These are phyloP conservation scores for Panthera uncia DNA, from an alignment of 2,113 vertebrate genomes.

Conservation along the genomic window DNA sequence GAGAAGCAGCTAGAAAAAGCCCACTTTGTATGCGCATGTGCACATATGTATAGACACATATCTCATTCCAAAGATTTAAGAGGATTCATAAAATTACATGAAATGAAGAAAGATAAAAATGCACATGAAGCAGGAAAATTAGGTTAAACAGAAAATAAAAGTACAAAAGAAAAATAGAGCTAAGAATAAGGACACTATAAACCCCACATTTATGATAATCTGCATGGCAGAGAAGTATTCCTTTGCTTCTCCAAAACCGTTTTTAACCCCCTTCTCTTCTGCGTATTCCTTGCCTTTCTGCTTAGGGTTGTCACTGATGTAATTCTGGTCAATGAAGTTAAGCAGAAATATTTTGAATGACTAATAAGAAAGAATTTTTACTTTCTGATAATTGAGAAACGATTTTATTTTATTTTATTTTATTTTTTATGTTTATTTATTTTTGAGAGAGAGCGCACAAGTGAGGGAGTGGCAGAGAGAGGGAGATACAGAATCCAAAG, in stretches of 20 bases:
- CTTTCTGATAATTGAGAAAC: neutral
- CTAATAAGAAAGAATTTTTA: neutral
- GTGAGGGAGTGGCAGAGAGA: too few species aligned
- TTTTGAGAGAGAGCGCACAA: too few species aligned
- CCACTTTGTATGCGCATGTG: neutral
- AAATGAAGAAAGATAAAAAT: neutral
- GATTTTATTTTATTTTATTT: neutral
- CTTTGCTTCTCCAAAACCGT: neutral
- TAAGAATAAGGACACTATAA: neutral
- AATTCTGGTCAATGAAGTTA: neutral
- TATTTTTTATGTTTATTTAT: too few species aligned
- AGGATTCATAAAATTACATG: neutral
- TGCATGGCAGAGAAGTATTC: too few species aligned
- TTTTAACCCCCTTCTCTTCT: neutral
- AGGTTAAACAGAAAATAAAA: neutral
- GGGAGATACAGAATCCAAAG: too few species aligned
- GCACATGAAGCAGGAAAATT: neutral
- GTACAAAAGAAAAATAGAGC: neutral
- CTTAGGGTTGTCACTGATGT: neutral
- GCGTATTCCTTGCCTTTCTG: neutral
- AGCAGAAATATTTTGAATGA: neutral
- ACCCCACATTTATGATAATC: neutral
- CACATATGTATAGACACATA: neutral
- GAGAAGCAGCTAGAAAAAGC: neutral
- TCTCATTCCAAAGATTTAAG: neutral